These are phyloP conservation scores for Gymnocheta viridis DNA, from an alignment of 2,888 invertebrate genomes.

Conservation along the genomic window DNA sequence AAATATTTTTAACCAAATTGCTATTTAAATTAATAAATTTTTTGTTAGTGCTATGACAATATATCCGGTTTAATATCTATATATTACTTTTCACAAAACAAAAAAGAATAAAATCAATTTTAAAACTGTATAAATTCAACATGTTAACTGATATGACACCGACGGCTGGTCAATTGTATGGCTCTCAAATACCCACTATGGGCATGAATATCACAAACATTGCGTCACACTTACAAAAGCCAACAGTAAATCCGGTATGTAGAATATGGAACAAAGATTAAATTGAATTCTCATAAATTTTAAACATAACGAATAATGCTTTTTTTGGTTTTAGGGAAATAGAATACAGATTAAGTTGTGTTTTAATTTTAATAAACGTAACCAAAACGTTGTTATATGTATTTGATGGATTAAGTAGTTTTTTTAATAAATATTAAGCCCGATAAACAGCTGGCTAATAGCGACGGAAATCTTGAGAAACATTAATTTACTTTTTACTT, in stretches of 20 bases:
- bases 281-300: too few species aligned
- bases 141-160: slow-evolving; percentile 86
- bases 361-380: too few species aligned
- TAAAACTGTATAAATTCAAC: slow-evolving; percentile 50
- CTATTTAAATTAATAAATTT: slow-evolving; percentile 1
- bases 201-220: slow-evolving; percentile 84
- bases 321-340: too few species aligned
- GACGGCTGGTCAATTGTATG: slow-evolving; percentile 85
- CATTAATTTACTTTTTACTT: too few species aligned
- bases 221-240: slow-evolving; percentile 82
- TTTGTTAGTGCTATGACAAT: slow-evolving; percentile 41
- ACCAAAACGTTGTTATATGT: too few species aligned
- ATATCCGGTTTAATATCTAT: slow-evolving; percentile 13
- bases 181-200: slow-evolving; percentile 85
- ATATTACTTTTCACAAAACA: neutral
- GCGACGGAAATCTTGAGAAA: too few species aligned
- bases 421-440: too few species aligned
- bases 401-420: too few species aligned
- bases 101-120: neutral
- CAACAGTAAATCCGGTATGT: slow-evolving; percentile 82
- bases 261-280: too few species aligned
- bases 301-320: too few species aligned
- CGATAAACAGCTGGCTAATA: too few species aligned
- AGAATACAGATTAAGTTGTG: too few species aligned
- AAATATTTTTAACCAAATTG: neutral